Evolutionary conservation across 2,113 vertebrate species (phyloP).

Genomic region (Struthidea cinerea): DNA sequence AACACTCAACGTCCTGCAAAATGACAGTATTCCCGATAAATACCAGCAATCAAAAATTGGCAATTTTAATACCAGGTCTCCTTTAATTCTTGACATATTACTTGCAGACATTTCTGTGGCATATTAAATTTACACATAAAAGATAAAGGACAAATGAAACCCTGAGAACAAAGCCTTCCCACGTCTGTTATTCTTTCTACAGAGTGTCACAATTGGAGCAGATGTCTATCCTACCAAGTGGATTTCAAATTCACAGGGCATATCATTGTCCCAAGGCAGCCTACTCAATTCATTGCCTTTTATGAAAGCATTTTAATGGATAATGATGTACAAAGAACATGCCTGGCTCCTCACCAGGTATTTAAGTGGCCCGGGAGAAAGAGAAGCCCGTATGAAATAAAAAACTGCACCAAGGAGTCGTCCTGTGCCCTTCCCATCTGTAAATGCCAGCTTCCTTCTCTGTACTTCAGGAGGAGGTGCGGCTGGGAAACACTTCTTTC

Average conservation of each 20-base stretch:
- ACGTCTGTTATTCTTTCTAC: neutral
- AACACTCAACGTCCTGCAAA: neutral
- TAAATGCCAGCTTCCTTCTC: conserved; percentile 22
- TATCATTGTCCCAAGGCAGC: conserved; percentile 10
- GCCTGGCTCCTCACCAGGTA: neutral
- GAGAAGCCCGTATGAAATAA: neutral
- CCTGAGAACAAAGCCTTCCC: conserved; percentile 34
- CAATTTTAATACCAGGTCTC: neutral
- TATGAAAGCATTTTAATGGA: conserved; percentile 37
- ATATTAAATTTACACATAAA: neutral
- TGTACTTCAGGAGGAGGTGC: conserved; percentile 43
- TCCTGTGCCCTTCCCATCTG: conserved; percentile 29
- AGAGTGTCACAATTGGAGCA: neutral
- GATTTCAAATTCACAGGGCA: neutral
- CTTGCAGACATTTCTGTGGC: neutral
- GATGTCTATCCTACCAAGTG: conserved; percentile 2
- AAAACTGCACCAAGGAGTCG: conserved; percentile 2
- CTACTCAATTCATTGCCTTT: neutral
- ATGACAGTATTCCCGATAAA: neutral
- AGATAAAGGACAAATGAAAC: neutral
- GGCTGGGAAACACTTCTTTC: conserved; percentile 46
- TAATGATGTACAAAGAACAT: neutral
- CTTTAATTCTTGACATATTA: neutral
- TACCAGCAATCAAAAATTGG: neutral
- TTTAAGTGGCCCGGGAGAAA: neutral